Evolutionary conservation across 2,113 vertebrate genomes (phyloP), one percentile per base, ranked within the genome.

Genomic region (Otolemur garnettii): DNA sequence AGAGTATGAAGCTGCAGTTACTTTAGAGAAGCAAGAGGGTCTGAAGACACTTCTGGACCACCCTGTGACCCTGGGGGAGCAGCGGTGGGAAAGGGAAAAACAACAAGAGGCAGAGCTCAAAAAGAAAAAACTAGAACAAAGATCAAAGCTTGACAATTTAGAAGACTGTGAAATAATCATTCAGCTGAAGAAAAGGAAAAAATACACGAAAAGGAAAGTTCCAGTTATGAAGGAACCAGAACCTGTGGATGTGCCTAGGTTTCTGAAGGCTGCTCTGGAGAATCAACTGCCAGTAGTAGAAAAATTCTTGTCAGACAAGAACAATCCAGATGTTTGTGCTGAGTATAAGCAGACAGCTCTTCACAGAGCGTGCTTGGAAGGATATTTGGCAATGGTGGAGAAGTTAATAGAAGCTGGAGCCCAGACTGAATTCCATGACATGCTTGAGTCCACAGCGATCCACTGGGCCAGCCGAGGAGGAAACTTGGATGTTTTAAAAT

Each of bases 381-480:
- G 99, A 97, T 99, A 99, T 72, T 97, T 99, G 86, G 99, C 99
- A 57, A 97, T 99, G 66, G 99, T 99, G 92, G 98, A 98, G 90
- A 99, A 98, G 94, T 96, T 99, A 92, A 98, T 99, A 96, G 99
- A 99, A 98, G 99, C 99, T 17, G 99, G 99, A 97, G 99, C 99
- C 19, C 97, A 90, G 53, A 98, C 99, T 9, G 99, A 99, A 95
- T 98, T 98, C 94, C 99, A 98, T 97, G 99, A 99, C 98, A 99
- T 99, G 99, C 99, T 99, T 91, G 98, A 99, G 90, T 99, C 99
- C 93, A 99, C 99, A 9, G 99, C 99, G 8, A 97, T 99, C 69
- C 99, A 99, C 97, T 99, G 99, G 99, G 99, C 99, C 10, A 99
- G 99, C 95, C 99, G 99, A 11, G 99, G 99, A 24, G 99, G 99